Evolutionary conservation across 2,113 vertebrate genomes (phyloP), one percentile per base, ranked within the genome.

Genomic region (Hemicordylus capensis): DNA sequence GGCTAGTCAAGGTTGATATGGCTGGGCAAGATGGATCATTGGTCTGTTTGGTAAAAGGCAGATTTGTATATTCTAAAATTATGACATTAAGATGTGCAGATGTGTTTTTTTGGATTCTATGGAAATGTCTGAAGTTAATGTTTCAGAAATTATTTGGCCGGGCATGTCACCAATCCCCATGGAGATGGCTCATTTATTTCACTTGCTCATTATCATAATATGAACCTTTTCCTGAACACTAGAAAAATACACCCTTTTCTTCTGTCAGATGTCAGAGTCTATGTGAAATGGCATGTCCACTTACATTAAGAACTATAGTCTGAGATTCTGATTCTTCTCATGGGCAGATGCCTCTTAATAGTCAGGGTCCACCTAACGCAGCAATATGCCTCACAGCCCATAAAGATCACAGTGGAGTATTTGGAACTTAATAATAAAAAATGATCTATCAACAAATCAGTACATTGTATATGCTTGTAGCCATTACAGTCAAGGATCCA

Each of bases 51-150:
- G 34, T 77, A 76, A 69, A 67, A 54, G 56, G 44, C 20, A 48
- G 28, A 37, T 83, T 28, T 46, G 19, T 73, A 61, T 79, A 61
- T 42, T 67, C 63, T 77, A 56, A 85, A 85, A 78, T 44, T 76
- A 67, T 70, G 67, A n/a, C 28, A 59, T 73, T 28, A 82, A 82
- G 28, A 73, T 59, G 39, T 46, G 24, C 8, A 58, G 64, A 77
- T 77, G 51, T 77, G 48, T 20, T 67, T n/a, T 78, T 76, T 11
- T 70, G 75, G 24, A 46, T 69, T 72, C 28, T 79, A 46, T 3
- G 34, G 59, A 85, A 85, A 79, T 72, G 31, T 26, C 14, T 78
- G 28, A 85, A 85, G 56, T 70, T 61, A 85, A 61, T 85, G 76
- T 59, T 70, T 85, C 54, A 72, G 17, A 79, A 85, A 79, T 72